Conservation (phyloP, 2,113 vertebrate genomes). For the Mystacornis crossleyi region DNA sequence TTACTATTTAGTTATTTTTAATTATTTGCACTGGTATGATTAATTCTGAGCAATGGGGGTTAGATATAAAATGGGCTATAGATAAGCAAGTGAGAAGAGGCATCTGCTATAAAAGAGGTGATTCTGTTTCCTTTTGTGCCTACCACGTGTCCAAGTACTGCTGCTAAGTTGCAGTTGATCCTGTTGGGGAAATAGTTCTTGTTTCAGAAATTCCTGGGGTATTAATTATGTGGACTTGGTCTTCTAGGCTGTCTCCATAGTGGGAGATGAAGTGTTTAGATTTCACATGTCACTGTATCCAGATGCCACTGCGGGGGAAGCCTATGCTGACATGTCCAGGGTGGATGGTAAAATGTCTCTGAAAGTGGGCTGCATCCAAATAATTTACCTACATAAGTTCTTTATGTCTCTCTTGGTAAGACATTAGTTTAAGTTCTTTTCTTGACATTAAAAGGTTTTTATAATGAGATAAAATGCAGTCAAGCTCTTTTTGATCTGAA, state of each 20-base stretch:
- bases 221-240: neutral
- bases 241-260: constrained; percentile 89
- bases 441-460: neutral
- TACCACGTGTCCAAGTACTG: neutral
- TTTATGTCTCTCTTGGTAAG: constrained; percentile 93
- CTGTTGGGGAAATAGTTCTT: neutral
- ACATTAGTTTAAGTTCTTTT: neutral
- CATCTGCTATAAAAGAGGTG: neutral
- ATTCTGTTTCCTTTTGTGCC: neutral
- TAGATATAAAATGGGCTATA: neutral
- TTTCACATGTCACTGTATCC: constrained; percentile 89
- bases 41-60: neutral
- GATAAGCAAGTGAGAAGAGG: neutral
- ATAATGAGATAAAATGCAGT: neutral
- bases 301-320: constrained; percentile 84
- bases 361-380: constrained; percentile 92
- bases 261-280: constrained; percentile 94
- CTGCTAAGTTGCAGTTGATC: neutral
- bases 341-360: constrained; percentile 88
- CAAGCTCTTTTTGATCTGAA: neutral
- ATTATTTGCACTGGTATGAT: neutral
- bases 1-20: neutral
- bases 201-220: neutral
- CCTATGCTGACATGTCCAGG: constrained; percentile 85
- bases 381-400: constrained; percentile 94